Evolutionary conservation across 2,888 invertebrate species (phyloP).

Genomic region (Meteorus cinctellus): DNA sequence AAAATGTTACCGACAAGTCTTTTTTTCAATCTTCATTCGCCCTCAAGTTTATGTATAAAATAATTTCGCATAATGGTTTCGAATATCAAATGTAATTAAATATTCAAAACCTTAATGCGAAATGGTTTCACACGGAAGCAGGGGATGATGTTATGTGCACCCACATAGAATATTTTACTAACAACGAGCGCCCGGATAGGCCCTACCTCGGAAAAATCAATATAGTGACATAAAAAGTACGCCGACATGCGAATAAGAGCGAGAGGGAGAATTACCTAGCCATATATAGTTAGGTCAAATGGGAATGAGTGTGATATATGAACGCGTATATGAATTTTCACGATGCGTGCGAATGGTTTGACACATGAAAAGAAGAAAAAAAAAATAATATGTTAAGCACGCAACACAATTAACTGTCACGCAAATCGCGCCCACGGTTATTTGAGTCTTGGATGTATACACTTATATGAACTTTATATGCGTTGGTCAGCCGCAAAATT

Average conservation of each 20-base stretch:
- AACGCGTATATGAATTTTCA: conserved; percentile 26
- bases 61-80: too few relatives aligned
- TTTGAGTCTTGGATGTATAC: conserved; percentile 1
- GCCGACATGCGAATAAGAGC: conserved; percentile 41
- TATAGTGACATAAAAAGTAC: conserved; percentile 59
- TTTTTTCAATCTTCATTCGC: not conserved
- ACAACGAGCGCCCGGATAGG: conserved; percentile 49
- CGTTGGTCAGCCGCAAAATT: not conserved
- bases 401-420: conserved; percentile 54
- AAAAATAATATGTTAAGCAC: conserved; percentile 42
- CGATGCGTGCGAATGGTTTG: conserved; percentile 40
- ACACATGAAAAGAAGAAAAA: conserved; percentile 33
- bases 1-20: not conserved
- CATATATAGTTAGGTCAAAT: conserved; percentile 27
- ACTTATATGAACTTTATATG: not conserved
- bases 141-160: conserved; percentile 13
- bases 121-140: not conserved
- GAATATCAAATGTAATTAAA: not conserved
- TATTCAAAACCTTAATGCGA: not conserved
- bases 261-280: conserved; percentile 10
- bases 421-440: conserved; percentile 44
- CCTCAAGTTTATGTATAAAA: not conserved
- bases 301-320: conserved; percentile 20
- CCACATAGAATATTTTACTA: conserved; percentile 43
- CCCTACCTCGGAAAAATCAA: conserved; percentile 59